phyloP scores from a whole-genome alignment of 1,140 invertebrate species.

The Ptiloglossa arizonensis region DNA sequence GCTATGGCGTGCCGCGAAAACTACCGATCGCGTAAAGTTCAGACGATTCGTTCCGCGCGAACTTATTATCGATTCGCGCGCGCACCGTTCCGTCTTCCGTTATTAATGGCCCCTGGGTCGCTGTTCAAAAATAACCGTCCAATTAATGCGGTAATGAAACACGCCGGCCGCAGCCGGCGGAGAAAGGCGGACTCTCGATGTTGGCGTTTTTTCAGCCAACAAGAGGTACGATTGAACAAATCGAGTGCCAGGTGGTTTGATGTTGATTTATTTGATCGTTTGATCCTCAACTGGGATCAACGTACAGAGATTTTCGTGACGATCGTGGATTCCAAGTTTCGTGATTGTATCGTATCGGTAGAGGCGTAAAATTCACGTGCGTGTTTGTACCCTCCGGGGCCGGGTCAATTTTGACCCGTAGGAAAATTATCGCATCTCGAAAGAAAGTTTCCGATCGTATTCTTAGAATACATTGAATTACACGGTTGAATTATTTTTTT shows the following conservation, averaged over 20 bases:
- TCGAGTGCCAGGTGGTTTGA: conserved; percentile 34
- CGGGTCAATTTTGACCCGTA: too few species aligned
- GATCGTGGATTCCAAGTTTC: background rate
- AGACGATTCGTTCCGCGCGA: background rate
- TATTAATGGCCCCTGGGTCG: conserved; percentile 18
- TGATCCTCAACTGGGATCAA: conserved; percentile 4
- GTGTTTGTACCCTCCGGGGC: too few species aligned
- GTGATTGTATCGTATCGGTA: background rate
- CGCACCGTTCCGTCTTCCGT: background rate
- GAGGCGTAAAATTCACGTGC: too few species aligned
- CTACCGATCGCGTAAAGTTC: conserved; percentile 3
- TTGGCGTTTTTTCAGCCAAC: conserved; percentile 17
- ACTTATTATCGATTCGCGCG: conserved; percentile 24
- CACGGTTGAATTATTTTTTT: too few species aligned
- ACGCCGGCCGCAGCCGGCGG: background rate
- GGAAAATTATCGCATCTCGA: too few species aligned
- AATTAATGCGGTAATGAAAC: conserved; percentile 39
- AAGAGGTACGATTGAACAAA: conserved; percentile 20
- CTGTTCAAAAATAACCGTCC: conserved; percentile 18
- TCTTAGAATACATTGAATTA: too few species aligned
- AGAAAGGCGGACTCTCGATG: conserved; percentile 40
- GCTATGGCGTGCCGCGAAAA: too few species aligned
- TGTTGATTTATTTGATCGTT: conserved; percentile 39
- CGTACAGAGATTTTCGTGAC: background rate
- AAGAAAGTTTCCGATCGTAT: too few species aligned